Evolutionary conservation across 2,888 invertebrate species (phyloP).

Genomic region (Steinernema scapterisci): DNA sequence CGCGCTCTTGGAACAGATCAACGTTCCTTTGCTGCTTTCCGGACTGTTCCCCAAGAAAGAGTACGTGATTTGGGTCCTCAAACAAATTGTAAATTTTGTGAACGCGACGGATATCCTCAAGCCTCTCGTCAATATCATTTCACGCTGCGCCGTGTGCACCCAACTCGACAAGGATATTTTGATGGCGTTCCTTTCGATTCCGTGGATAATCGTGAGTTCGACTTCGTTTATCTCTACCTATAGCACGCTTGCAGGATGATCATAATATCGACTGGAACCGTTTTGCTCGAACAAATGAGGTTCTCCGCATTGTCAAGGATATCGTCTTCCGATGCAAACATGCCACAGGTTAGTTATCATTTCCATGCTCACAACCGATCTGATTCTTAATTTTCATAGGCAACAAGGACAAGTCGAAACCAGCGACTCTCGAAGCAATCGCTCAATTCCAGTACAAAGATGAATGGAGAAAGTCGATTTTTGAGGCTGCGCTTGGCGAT

Average conservation of each 20-base stretch:
- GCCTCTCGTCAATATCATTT: not conserved
- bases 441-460: slow-evolving; percentile 14
- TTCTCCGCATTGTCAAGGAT: not conserved
- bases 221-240: not conserved
- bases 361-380: too few relatives aligned
- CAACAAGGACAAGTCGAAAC: not conserved
- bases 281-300: not conserved
- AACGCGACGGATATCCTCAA: not conserved
- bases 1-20: too few relatives aligned
- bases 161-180: slow-evolving; percentile 1
- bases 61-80: not conserved
- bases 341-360: not conserved
- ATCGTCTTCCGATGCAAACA: not conserved
- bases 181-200: slow-evolving; percentile 33
- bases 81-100: not conserved
- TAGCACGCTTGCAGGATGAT: slow-evolving; percentile 11
- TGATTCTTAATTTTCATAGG: not conserved
- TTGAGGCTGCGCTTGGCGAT: not conserved
- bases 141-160: not conserved
- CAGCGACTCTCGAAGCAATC: slow-evolving; percentile 18
- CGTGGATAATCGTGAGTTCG: slow-evolving; percentile 32
- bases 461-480: slow-evolving; percentile 33
- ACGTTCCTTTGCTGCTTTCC: not conserved
- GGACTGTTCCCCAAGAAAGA: not conserved
- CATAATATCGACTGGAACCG: slow-evolving; percentile 29